These are phyloP conservation scores for Caligus rogercresseyi DNA, from an alignment of 1,140 invertebrate genomes.

Conservation along the genomic window DNA sequence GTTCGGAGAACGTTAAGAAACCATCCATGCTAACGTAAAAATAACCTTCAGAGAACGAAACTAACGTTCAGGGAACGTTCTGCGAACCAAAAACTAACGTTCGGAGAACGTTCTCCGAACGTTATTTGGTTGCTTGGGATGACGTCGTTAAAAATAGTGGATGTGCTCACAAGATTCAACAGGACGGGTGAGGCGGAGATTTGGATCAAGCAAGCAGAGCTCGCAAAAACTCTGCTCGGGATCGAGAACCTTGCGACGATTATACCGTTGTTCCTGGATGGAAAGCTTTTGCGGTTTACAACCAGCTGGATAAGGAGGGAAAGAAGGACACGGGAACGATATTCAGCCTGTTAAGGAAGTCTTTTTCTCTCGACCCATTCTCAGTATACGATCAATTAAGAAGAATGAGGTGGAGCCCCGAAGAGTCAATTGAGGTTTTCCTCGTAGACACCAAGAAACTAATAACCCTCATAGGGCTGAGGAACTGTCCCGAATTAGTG, in stretches of 20 bases:
- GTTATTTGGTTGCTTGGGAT: too few relatives aligned
- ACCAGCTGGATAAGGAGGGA: background rate
- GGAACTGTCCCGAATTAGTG: background rate
- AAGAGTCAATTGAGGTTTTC: background rate
- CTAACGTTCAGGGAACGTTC: too few relatives aligned
- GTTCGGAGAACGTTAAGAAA: too few relatives aligned
- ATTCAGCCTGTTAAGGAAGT: background rate
- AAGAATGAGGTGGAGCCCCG: background rate
- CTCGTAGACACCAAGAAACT: background rate
- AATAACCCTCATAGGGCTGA: background rate
- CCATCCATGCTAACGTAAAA: too few relatives aligned
- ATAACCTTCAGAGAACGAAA: too few relatives aligned
- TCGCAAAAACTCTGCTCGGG: background rate
- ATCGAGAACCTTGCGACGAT: background rate
- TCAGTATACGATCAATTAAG: background rate
- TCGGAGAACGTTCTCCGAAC: too few relatives aligned
- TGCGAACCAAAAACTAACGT: too few relatives aligned
- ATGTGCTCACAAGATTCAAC: background rate
- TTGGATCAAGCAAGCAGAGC: background rate
- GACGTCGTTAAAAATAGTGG: background rate
- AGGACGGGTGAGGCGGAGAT: background rate
- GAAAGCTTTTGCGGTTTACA: background rate
- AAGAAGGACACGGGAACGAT: background rate
- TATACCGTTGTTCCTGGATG: background rate
- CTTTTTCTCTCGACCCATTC: background rate